phyloP scores from a whole-genome alignment of 30 jellyfish, hydroid and myxozoan species.

The Aurelia sp. region DNA sequence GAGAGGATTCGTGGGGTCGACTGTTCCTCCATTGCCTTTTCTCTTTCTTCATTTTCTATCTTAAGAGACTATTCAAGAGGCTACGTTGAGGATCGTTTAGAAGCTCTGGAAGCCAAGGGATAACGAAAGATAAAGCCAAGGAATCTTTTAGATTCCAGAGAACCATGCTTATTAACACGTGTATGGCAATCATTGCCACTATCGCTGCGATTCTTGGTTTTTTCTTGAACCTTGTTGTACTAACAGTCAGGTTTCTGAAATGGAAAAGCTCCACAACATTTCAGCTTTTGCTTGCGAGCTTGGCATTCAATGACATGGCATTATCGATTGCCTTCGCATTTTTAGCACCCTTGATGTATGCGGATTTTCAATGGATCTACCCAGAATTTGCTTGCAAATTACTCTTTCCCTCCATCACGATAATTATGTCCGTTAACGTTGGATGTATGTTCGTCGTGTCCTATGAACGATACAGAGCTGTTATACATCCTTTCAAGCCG shows the following conservation, averaged over 20 bases:
- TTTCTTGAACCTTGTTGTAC: conserved; percentile 28
- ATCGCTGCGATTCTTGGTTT: conserved; percentile 43
- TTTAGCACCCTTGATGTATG: conserved; percentile 41
- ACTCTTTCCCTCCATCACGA: conserved; percentile 41
- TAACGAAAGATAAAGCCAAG: no score
- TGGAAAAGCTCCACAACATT: conserved; percentile 37
- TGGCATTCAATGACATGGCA: conserved; percentile 60
- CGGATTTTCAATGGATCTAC: conserved; percentile 50
- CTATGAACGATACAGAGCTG: conserved; percentile 63
- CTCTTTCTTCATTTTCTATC: no score
- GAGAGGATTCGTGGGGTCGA: no score
- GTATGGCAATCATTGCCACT: conserved; percentile 35
- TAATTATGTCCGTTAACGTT: conserved; percentile 46
- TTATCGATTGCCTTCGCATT: conserved; percentile 53
- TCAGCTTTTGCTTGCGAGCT: conserved; percentile 36
- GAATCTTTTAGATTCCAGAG: no score
- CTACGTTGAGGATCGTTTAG: no score
- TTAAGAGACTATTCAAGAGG: no score
- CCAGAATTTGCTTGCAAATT: conserved; percentile 56
- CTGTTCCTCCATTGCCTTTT: no score
- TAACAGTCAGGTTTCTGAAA: conserved; percentile 17
- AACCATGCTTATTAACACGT: conserved; percentile 5
- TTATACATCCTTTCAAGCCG: conserved; percentile 52
- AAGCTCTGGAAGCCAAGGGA: no score
- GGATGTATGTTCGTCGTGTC: conserved; percentile 53